Evolutionary conservation across 2,113 vertebrate species (phyloP), one percentile per base, ranked within the genome.

Genomic region (Crotophaga sulcirostris): DNA sequence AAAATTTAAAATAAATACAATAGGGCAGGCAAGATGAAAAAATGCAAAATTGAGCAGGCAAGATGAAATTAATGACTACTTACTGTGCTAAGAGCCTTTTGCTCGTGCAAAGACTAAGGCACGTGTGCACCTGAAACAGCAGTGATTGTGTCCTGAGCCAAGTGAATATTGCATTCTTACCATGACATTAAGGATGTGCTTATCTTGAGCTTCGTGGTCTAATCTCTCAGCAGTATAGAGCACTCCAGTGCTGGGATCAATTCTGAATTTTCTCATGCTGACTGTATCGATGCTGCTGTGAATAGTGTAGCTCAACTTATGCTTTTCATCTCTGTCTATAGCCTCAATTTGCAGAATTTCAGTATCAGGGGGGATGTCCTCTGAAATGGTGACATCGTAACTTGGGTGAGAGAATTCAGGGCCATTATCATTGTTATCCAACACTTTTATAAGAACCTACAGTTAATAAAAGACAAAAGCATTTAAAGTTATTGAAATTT

Each of bases 341-440:
- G 99, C 99, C 96, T 99, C 97, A 29, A 99, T 98, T 82, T 99
- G 99, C 84, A 99, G 86, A 70, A 99, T 99, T 96, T 99, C 99
- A 2, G 99, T 99, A 60, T 99, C 98, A 1, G 98, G 98, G 29
- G 98, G 98, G 42, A 98, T 98, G 66, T 99, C 99, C 94, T 99
- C 99, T 10, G 99, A 98, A 92, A 99, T 98, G 5, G 98, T 98
- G 89, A 99, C 98, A 12, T 99, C 99, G 3, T 99, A 99, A 85
- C 96, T 98, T 3, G 98, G 97, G 74, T 99, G 99, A 85, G 99
- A 99, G 97, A 99, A 99, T 94, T 99, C 97, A 7, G 99, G 99
- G 47, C 98, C 97, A 1, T 99, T 99, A 98, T 99, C 99, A 25
- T 99, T 99, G 96, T 98, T 98, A 98, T 99, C 99, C 96, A 99